Evolutionary conservation across 2,113 vertebrate genomes (phyloP), one percentile per base, ranked within the genome.

Genomic region (Coptodon rendalli): DNA sequence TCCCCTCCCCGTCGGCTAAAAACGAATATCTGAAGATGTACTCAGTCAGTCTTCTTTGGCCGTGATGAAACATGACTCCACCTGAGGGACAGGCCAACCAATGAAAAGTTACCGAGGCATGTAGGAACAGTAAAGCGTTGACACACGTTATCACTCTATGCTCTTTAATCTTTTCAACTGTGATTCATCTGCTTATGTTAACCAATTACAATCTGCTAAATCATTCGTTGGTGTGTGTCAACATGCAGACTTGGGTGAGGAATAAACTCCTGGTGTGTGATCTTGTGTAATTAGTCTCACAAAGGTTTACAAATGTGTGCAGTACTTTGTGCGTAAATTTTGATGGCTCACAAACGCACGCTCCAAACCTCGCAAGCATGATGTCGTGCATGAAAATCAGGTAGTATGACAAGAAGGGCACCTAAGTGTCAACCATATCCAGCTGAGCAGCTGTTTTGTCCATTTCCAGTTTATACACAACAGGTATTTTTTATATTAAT

Each of bases 31-130:
- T 53, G 80, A 81, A 82, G 50, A 63, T 73, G 27, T 27, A 61
- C 73, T 61, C 2, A 71, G 79, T 84, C 86, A 6, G 66, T 90
- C 90, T 82, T 89, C 88, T 93, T 93, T 94, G 91, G 93, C 82
- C 9, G 45, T 43, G 91, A 91, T 36, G 88, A 93, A 88, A 27
- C 76, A 40, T 85, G 92, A 76, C 7, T 68, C 87, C 61, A 79
- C 71, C 91, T 93, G 88, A 83, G 40, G 0, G 16, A 56, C 27
- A 76, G 81, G 38, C 17, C 24, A 59, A 59, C 36, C 54, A 81
- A 81, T 31, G 36, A 81, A 29, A 81, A n/a, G 54, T 59, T 59
- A 80, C 27, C 3, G 48, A n/a, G 27, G 10, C 17, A 52, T 31
- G 48, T 19, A 52, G 45, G 17, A 34, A 78, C 3, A 7, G 11